phyloP scores from a whole-genome alignment of 2,797 vertebrate genomes.

The Aselliscus stoliczkanus region DNA sequence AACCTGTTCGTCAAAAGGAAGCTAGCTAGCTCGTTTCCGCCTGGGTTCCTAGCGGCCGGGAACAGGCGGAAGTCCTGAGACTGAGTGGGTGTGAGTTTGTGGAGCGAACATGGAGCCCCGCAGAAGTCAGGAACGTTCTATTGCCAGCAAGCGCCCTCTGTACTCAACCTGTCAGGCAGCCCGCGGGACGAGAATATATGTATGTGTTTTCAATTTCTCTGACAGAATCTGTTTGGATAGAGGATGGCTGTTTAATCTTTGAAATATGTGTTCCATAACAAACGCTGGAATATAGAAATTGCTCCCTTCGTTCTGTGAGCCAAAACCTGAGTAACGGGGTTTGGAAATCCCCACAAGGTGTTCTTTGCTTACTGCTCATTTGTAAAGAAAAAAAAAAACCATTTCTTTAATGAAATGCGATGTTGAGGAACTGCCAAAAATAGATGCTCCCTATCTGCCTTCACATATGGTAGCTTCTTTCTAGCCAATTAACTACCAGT shows the following conservation, averaged over 20 bases:
- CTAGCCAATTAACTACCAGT: slow-evolving; percentile 61
- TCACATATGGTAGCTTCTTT: slow-evolving; percentile 60
- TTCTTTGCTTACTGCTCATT: slow-evolving; percentile 62
- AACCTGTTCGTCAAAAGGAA: not conserved
- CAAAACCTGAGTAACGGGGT: slow-evolving; percentile 47
- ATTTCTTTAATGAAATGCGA: slow-evolving; percentile 71
- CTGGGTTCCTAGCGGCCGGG: not conserved
- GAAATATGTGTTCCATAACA: slow-evolving; percentile 65
- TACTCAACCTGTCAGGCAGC: slow-evolving; percentile 47
- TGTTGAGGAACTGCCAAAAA: slow-evolving; percentile 68
- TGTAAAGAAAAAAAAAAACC: slow-evolving; percentile 53
- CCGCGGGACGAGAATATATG: not conserved
- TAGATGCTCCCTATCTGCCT: slow-evolving; percentile 38
- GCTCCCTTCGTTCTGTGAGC: slow-evolving; percentile 43
- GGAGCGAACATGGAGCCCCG: not conserved
- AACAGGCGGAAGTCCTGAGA: not conserved
- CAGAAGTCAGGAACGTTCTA: not conserved
- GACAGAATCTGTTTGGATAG: slow-evolving; percentile 66
- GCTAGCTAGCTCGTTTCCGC: slow-evolving; percentile 31
- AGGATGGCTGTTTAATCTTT: slow-evolving; percentile 67
- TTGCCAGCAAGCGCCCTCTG: not conserved
- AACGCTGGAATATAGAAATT: slow-evolving; percentile 53
- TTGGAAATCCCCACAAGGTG: slow-evolving; percentile 74
- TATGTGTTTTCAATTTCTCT: slow-evolving; percentile 56
- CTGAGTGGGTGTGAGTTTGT: not conserved